Evolutionary conservation across 2,797 vertebrate genomes (phyloP).

Genomic region (Helicolenus hilgendorfi): DNA sequence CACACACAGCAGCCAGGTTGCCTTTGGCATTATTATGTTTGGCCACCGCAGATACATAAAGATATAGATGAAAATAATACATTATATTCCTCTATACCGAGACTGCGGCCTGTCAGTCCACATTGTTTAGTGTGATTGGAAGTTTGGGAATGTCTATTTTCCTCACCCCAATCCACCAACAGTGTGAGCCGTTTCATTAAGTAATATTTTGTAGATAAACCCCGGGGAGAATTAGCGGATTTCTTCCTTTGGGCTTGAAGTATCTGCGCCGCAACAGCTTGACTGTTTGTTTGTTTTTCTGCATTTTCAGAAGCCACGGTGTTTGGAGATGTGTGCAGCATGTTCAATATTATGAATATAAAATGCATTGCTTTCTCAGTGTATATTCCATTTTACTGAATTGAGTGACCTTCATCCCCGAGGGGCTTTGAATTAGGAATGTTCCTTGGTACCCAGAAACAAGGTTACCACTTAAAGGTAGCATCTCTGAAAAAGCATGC

Average conservation of each 20-base stretch:
- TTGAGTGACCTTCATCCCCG: conserved; percentile 38
- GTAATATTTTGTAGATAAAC: not conserved
- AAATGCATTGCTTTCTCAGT: conserved; percentile 25
- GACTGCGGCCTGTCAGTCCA: not conserved
- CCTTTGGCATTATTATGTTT: not conserved
- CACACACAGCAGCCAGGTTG: not conserved
- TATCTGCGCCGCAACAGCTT: not conserved
- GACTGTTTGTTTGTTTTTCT: conserved; percentile 41
- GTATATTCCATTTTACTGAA: conserved; percentile 50
- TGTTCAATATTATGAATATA: conserved; percentile 53
- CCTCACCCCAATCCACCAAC: not conserved
- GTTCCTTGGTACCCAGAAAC: conserved; percentile 50
- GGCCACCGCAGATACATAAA: not conserved
- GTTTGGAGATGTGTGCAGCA: conserved; percentile 11
- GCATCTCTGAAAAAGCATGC: conserved; percentile 59
- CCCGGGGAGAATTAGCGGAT: not conserved
- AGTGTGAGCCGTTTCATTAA: not conserved
- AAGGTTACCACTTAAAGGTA: conserved; percentile 75
- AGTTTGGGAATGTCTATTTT: not conserved
- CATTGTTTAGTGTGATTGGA: not conserved
- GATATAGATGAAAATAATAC: not conserved
- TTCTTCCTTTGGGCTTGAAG: not conserved
- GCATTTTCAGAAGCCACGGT: not conserved
- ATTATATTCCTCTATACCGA: not conserved
- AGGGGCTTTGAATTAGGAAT: conserved; percentile 59